Conservation (phyloP, 1,140 invertebrate genomes). For the Zaprionus capensis region DNA sequence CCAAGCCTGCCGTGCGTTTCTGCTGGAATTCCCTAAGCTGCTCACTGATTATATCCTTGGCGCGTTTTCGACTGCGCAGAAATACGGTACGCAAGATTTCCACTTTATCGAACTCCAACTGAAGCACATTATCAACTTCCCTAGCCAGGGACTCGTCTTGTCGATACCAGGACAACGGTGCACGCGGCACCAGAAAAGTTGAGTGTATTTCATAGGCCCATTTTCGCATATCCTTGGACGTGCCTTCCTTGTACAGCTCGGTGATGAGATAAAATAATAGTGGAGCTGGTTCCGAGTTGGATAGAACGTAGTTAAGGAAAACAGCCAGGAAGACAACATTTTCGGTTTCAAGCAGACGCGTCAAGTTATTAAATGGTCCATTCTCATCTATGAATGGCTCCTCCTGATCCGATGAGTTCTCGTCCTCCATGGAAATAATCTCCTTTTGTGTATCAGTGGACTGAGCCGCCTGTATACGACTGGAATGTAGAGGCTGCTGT, state of each 20-base stretch:
- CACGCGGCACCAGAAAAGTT: slow-evolving; percentile 96
- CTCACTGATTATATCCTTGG: slow-evolving; percentile 93
- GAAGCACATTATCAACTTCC: slow-evolving; percentile 94
- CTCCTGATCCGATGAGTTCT: slow-evolving; percentile 94
- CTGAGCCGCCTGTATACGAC: slow-evolving; percentile 75
- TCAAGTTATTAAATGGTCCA: slow-evolving; percentile 91
- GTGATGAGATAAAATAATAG: slow-evolving; percentile 95
- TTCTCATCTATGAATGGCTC: slow-evolving; percentile 90
- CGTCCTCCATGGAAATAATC: slow-evolving; percentile 97
- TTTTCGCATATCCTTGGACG: slow-evolving; percentile 94
- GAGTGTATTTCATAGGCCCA: slow-evolving; percentile 99
- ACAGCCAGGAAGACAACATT: slow-evolving; percentile 91
- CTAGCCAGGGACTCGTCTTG: slow-evolving; percentile 92
- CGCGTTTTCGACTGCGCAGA: slow-evolving; percentile 92
- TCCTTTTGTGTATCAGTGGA: slow-evolving; percentile 87
- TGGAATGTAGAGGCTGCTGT: slow-evolving; percentile 71
- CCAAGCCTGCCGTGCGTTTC: slow-evolving; percentile 95
- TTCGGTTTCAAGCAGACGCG: slow-evolving; percentile 89
- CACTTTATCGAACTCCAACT: slow-evolving; percentile 93
- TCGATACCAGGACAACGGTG: slow-evolving; percentile 92
- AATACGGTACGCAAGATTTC: slow-evolving; percentile 95
- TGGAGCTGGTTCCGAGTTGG: slow-evolving; percentile 93
- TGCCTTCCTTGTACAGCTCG: slow-evolving; percentile 93
- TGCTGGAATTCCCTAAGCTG: slow-evolving; percentile 95
- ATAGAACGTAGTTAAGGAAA: slow-evolving; percentile 94